Conservation (phyloP, 1,140 invertebrate species). For the Lethrus apterus region DNA sequence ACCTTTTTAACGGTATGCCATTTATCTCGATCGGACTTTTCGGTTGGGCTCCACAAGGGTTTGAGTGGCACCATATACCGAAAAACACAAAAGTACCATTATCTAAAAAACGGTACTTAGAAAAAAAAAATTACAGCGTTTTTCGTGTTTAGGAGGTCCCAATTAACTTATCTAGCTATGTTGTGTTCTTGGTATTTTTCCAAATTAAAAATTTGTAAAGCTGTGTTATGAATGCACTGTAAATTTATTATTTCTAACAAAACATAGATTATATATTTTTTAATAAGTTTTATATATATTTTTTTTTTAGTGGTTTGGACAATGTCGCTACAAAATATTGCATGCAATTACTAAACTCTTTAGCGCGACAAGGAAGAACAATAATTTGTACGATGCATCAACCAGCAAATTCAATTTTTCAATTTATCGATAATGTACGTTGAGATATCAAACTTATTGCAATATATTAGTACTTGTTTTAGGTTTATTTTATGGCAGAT, state of each 20-base stretch:
- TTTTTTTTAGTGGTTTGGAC: conserved; percentile 69
- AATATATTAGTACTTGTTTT: conserved; percentile 18
- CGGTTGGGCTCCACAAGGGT: no score
- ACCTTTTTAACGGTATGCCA: neutral
- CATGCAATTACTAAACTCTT: conserved; percentile 31
- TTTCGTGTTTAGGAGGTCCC: no score
- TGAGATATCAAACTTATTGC: neutral
- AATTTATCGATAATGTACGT: conserved; percentile 60
- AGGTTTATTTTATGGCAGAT: conserved; percentile 58
- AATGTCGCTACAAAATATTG: conserved; percentile 60
- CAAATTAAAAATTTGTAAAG: no score
- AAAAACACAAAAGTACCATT: no score
- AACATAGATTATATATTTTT: conserved; percentile 16
- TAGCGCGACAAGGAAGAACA: conserved; percentile 61
- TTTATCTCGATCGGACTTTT: no score
- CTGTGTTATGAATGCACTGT: neutral
- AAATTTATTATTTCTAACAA: neutral
- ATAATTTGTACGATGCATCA: conserved; percentile 81
- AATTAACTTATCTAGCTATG: no score
- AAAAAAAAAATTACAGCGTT: no score
- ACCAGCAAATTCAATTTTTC: conserved; percentile 68
- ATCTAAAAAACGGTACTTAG: no score
- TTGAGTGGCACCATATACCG: no score
- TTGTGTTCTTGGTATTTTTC: no score
- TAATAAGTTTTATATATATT: no score